phyloP scores from a whole-genome alignment of 2,797 vertebrate species.

The Clamator glandarius region DNA sequence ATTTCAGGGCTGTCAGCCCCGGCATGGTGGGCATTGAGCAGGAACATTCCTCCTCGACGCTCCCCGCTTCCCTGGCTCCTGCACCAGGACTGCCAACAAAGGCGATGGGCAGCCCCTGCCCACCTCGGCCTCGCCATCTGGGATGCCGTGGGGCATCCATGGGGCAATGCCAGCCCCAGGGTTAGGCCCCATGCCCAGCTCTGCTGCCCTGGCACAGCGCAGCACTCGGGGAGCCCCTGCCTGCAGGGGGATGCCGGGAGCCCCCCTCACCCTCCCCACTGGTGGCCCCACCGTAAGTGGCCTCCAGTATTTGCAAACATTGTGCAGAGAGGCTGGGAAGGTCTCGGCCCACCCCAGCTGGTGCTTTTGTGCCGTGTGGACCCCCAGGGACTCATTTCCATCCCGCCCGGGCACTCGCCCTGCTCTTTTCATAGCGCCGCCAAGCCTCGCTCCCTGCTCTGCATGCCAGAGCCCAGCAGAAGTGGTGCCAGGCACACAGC shows the following conservation, averaged over 20 bases:
- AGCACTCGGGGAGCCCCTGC: not conserved
- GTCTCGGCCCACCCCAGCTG: constrained; percentile 62
- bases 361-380: constrained; percentile 43
- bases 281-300: not conserved
- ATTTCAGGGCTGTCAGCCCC: constrained; percentile 75
- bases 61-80: constrained; percentile 52
- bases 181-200: not conserved
- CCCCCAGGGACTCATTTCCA: constrained; percentile 70
- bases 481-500: not conserved
- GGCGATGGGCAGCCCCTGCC: not conserved
- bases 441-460: rapidly evolving
- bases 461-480: rapidly evolving
- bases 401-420: constrained; percentile 3
- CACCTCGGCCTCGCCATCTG: not conserved
- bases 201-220: rapidly evolving
- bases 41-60: constrained; percentile 44
- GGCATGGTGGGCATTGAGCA: constrained; percentile 54
- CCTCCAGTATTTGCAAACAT: constrained; percentile 73
- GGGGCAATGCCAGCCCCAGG: not conserved
- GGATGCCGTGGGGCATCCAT: not conserved
- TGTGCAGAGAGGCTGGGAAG: constrained; percentile 61
- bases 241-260: not conserved
- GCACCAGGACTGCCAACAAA: not conserved
- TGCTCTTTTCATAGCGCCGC: not conserved
- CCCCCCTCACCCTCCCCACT: not conserved